Evolutionary conservation across 2,888 invertebrate genomes (phyloP), one percentile per base, ranked within the genome.

Genomic region (Theretra japonica): DNA sequence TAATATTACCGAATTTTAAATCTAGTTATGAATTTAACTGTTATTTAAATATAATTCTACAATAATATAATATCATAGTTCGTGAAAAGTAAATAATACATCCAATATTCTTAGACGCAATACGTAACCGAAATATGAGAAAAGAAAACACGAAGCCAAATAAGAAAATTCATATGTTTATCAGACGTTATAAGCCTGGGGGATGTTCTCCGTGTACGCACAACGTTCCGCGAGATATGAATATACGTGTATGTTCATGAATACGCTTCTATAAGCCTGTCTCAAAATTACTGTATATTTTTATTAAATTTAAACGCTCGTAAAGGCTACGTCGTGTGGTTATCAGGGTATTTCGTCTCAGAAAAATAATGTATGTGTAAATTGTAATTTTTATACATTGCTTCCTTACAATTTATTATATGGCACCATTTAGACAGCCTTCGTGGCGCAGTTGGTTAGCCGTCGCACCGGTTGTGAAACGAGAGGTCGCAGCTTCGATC

Each of bases 201-300:
- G 41, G 41, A 48, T 65, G 23, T 48, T 62, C 30, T 62, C 21
- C 48, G 48, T 48, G 65, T 65, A 48, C 65, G 65, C 65, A 17
- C 11, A 23, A 48, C 41, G 21, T 65, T 65, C 21, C 23, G 41
- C 41, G n/a, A 1, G 23, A 41, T 7, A 8, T 21, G 21, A 41
- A 23, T n/a, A 65, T 60, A n/a, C n/a, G n/a, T n/a, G n/a, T n/a
- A 65, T 62, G 23, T 25, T 58, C 15, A 58, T 65, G 41, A 23
- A 41, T 41, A 65, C 41, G 41, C 23, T 30, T 17, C 30, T 60
- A 23, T 65, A 23, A 41, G 41, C 19, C 19, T 60, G 60, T 28
- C 7, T n/a, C 30, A 60, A 28, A 33, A n/a, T 33, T 19, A 8
- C 30, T 53, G 53, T n/a, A 30, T 60, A 60, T 60, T 60, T 30